A percentile compares a stretch with the other conserved stretches of the same genome.
Evolutionary conservation across 2,888 invertebrate genomes (phyloP).

Genomic region (Blera fallax): DNA sequence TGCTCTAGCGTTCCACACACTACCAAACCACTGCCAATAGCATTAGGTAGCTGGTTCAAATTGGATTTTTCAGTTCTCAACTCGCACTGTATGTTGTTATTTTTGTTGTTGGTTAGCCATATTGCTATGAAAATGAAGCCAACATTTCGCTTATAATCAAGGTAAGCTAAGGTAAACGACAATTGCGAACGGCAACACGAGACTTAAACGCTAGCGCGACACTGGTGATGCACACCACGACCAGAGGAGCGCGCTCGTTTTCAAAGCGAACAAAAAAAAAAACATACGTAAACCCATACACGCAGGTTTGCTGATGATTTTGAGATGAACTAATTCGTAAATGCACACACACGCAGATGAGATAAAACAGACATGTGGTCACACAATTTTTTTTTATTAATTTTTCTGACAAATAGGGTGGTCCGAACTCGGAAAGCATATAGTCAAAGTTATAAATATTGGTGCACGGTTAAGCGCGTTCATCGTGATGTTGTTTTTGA

Average conservation of each 20-base stretch:
- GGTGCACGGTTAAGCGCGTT: too few species aligned
- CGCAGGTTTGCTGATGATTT: neutral
- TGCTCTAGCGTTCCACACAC: conserved; percentile 43
- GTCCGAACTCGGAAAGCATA: too few species aligned
- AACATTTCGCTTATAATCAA: conserved; percentile 38
- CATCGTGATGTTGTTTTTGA: too few species aligned
- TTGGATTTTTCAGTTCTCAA: conserved; percentile 41
- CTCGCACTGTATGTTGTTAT: neutral
- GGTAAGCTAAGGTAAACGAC: conserved; percentile 58
- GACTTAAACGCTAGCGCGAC: conserved; percentile 1
- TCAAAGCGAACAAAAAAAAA: neutral
- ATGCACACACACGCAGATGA: neutral
- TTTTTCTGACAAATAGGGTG: conserved; percentile 10
- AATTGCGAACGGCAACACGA: conserved; percentile 36
- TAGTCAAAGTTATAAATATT: too few species aligned
- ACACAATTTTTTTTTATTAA: neutral
- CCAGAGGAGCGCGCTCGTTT: conserved; percentile 4
- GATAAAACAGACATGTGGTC: neutral
- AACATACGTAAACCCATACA: neutral
- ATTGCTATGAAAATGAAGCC: conserved; percentile 41
- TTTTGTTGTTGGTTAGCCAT: conserved; percentile 18
- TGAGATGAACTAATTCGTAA: conserved; percentile 21
- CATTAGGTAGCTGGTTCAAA: conserved; percentile 21
- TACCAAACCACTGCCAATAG: neutral
- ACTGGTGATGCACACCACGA: conserved; percentile 4